phyloP scores from a whole-genome alignment of 1,140 invertebrate species.

The Ephestia elutella region DNA sequence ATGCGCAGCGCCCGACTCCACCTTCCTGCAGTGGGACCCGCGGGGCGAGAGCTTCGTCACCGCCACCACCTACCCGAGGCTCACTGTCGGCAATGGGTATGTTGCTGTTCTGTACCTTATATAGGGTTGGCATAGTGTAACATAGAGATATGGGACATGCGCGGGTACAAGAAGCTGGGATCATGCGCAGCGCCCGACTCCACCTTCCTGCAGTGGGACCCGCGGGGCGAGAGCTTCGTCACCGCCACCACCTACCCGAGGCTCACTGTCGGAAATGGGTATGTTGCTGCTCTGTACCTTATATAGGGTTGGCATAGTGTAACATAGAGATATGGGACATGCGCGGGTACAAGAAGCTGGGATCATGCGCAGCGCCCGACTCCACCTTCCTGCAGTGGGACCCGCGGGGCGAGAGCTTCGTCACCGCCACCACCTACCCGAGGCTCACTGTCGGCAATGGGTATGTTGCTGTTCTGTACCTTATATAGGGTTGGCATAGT shows the following conservation, averaged over 20 bases:
- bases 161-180: slow-evolving; percentile 81
- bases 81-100: slow-evolving; percentile 92
- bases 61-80: slow-evolving; percentile 93
- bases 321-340: slow-evolving; percentile 85
- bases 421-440: slow-evolving; percentile 96
- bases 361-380: slow-evolving; percentile 85
- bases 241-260: slow-evolving; percentile 96
- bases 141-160: slow-evolving; percentile 85
- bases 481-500: too few species aligned
- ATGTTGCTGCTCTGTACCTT: slow-evolving; percentile 31
- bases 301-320: too few species aligned
- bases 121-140: too few species aligned
- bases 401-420: slow-evolving; percentile 92
- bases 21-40: slow-evolving; percentile 91
- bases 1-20: slow-evolving; percentile 89
- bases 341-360: slow-evolving; percentile 81
- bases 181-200: slow-evolving; percentile 87
- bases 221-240: slow-evolving; percentile 93
- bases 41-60: slow-evolving; percentile 95
- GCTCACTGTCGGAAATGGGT: slow-evolving; percentile 92
- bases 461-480: slow-evolving; percentile 63
- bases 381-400: slow-evolving; percentile 94
- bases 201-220: slow-evolving; percentile 92
- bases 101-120: slow-evolving; percentile 17
- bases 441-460: slow-evolving; percentile 92